Conservation (phyloP, 92 coral and sea anemone genomes). For the Phenganax marumi region DNA sequence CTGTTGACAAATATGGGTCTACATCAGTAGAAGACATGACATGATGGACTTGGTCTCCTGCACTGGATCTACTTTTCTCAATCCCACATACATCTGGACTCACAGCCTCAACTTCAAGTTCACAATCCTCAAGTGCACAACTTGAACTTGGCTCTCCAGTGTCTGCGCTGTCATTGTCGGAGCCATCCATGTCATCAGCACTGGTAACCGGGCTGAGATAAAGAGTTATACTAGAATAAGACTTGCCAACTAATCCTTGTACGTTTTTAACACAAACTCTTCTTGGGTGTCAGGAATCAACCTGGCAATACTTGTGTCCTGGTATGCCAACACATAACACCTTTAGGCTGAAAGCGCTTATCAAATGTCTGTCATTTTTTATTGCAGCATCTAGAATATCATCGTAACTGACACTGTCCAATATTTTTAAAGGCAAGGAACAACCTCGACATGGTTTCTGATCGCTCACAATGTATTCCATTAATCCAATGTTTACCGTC, state of each 20-base stretch:
- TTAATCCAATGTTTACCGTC: slow-evolving; percentile 45
- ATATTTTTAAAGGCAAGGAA: slow-evolving; percentile 42
- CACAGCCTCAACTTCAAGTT: slow-evolving; percentile 1
- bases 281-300: slow-evolving; percentile 53
- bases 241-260: slow-evolving; percentile 64
- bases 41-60: not conserved
- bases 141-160: too few relatives aligned
- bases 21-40: not conserved
- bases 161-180: not conserved
- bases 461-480: slow-evolving; percentile 43
- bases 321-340: too few relatives aligned
- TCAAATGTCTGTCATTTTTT: slow-evolving; percentile 43
- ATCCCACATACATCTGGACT: not conserved
- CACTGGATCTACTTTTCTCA: not conserved
- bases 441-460: slow-evolving; percentile 55
- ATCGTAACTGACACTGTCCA: slow-evolving; percentile 21
- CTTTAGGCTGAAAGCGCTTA: slow-evolving; percentile 42
- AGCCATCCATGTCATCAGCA: not conserved
- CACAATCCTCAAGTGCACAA: too few relatives aligned
- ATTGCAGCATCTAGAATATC: slow-evolving; percentile 37
- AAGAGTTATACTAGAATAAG: slow-evolving; percentile 56
- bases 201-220: slow-evolving; percentile 52
- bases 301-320: slow-evolving; percentile 57
- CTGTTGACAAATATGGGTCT: slow-evolving; percentile 14
- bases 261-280: slow-evolving; percentile 46